Evolutionary conservation across 2,888 invertebrate species (phyloP), one percentile per base, ranked within the genome.

Genomic region (Laothoe populi): DNA sequence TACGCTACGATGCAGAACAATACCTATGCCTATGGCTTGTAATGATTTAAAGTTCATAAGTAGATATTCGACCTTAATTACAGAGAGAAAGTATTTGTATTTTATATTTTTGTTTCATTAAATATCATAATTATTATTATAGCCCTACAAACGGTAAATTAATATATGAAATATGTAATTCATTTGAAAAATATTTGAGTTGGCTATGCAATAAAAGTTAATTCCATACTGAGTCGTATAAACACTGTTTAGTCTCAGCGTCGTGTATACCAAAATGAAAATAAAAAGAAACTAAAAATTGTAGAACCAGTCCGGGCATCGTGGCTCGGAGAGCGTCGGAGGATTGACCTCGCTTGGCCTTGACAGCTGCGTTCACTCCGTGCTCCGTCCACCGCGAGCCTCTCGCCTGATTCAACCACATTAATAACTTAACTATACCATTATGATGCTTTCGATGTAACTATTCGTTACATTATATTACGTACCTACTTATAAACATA

Each of bases 191-290:
- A 81, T 72, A 81, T 81, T 82, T 82, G 66, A 78, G 80, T 84
- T 81, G 82, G 79, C 78, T 81, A 79, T 81, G 83, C 84, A 87
- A 87, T 85, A 87, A 89, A 90, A 88, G 86, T 87, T 92, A 90
- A 90, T 90, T 87, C 84, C 83, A 85, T 83, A 83, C 81, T 85
- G 90, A 85, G 85, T 88, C 85, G 86, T 85, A 90, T 88, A 91
- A 90, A 92, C 92, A 92, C 87, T 92, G 91, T 91, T 92, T 92
- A 92, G 91, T 89, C 90, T 87, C 86, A 85, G 88, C 86, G 84
- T 86, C 87, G 87, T 89, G 88, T 90, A 90, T 89, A 92, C 91
- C 90, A 92, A 91, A 92, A 92, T 90, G 91, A 92, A 91, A 92
- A 92, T 90, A 92, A 92, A 90, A 92, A 90, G 87, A 87, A 83